These are phyloP conservation scores for Taenaris catops DNA, from an alignment of 2,888 invertebrate genomes.

Conservation along the genomic window DNA sequence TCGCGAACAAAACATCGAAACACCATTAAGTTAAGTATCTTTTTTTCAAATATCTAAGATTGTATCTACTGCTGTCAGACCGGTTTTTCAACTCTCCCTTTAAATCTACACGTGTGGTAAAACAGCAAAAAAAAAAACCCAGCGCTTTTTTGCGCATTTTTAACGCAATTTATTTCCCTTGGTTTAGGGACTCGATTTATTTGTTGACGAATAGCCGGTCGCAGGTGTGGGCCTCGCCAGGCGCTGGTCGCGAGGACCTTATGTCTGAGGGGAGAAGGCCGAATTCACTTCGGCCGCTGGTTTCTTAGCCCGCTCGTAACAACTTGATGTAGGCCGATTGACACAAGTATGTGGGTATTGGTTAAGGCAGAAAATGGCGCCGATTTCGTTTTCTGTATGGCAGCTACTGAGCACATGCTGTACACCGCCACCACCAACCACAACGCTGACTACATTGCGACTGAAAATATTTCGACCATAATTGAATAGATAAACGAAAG, in stretches of 20 bases:
- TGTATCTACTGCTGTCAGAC: not conserved
- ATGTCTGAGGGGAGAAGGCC: too few species aligned
- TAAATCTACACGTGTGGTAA: conserved; percentile 8
- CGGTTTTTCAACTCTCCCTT: conserved; percentile 1
- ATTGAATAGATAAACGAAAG: too few species aligned
- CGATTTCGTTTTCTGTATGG: conserved; percentile 21
- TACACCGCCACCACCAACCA: too few species aligned
- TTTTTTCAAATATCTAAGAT: not conserved
- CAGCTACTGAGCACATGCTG: conserved; percentile 14
- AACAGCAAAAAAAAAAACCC: conserved; percentile 16
- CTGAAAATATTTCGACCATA: too few species aligned
- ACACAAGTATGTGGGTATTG: conserved; percentile 29
- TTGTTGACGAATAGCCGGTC: conserved; percentile 25
- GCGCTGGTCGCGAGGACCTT: too few species aligned
- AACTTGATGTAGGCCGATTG: conserved; percentile 32
- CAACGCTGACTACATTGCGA: too few species aligned
- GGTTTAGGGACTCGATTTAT: conserved; percentile 26
- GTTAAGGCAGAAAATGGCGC: conserved; percentile 11
- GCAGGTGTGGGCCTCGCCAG: conserved; percentile 21
- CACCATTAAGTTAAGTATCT: not conserved
- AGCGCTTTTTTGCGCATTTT: conserved; percentile 27
- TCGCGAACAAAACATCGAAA: not conserved
- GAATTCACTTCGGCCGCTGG: too few species aligned
- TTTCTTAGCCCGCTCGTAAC: conserved; percentile 17
- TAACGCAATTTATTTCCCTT: conserved; percentile 29